Percentiles rank a stretch among this genome's conserved stretches.
phyloP scores from a whole-genome alignment of 2,113 vertebrate genomes.

The Passer montanus region DNA sequence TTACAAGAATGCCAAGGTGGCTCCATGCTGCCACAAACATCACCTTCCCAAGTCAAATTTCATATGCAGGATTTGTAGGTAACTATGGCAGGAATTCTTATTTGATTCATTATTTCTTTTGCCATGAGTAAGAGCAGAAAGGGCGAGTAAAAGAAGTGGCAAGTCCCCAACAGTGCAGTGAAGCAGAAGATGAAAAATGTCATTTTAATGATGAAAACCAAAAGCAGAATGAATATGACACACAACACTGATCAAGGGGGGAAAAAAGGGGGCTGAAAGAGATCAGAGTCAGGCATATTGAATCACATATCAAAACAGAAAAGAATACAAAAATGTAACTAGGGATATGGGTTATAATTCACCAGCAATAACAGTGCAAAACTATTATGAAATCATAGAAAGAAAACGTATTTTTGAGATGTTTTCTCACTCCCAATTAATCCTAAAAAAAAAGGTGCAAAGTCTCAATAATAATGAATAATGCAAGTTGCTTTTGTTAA shows the following conservation, averaged over 20 bases:
- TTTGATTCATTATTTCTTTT: background rate
- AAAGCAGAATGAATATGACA: background rate
- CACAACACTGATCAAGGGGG: background rate
- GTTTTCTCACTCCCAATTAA: background rate
- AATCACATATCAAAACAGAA: background rate
- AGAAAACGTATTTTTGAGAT: background rate
- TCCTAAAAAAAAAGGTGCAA: background rate
- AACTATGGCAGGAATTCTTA: background rate
- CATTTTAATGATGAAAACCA: slow-evolving; percentile 18
- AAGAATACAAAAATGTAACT: background rate
- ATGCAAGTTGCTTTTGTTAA: background rate
- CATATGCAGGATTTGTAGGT: background rate
- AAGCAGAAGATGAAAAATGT: slow-evolving; percentile 29
- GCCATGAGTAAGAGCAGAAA: background rate
- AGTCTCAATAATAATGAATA: background rate
- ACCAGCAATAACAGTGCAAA: background rate
- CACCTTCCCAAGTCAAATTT: background rate
- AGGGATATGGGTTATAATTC: background rate
- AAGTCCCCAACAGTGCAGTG: background rate
- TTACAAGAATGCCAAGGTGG: background rate
- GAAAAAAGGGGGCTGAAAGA: background rate
- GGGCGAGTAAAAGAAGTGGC: background rate
- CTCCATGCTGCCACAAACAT: background rate
- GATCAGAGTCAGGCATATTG: background rate
- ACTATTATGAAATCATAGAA: background rate